Base-by-base conservation (phyloP, 2,113 vertebrate species). In the Tylochromis polylepis region DNA sequence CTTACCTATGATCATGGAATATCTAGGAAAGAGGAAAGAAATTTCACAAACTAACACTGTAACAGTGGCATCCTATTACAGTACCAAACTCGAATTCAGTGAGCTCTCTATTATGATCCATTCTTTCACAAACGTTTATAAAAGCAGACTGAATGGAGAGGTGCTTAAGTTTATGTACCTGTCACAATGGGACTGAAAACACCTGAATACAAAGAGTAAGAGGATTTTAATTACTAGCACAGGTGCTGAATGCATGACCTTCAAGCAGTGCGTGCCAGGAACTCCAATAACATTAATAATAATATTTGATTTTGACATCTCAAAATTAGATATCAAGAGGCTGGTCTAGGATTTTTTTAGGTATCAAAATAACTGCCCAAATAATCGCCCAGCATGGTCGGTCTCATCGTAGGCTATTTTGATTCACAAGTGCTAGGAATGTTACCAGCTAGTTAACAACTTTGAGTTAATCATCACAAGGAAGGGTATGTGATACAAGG, bases 171-270 rank as follows among this genome's bases (percentile, higher is more conserved):
- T 65, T 65, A 65, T 65, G 36, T 8, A n/a, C n/a, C 0, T 65
- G 60, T 38, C 34, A 65, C 60, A 5, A 18, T 38, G 60, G 34
- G 34, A 38, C 0, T 38, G 60, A 65, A 65, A 65, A 65, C 38
- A n/a, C 1, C 34, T 38, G 60, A 65, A 3, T 38, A 65, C 60
- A 65, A 14, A 0, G 0, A 38, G 38, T 8, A 65, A 65, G 0
- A 65, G 11, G 34, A n/a, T 65, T 65, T 65, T 65, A 22, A 38
- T 65, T 65, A 65, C 18, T 36, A 36, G 60, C 60, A 36, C 34
- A 38, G 60, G 34, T 65, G 0, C 20, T 65, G 36, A 6, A n/a
- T 38, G 60, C 38, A n/a, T 38, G 38, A 65, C 18, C 18, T 10
- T 65, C 11, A 65, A 65, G 60, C 31, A 65, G 31, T 65, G 0